Conservation (phyloP, 2,888 invertebrate species). For the Caradrina kadenii region DNA sequence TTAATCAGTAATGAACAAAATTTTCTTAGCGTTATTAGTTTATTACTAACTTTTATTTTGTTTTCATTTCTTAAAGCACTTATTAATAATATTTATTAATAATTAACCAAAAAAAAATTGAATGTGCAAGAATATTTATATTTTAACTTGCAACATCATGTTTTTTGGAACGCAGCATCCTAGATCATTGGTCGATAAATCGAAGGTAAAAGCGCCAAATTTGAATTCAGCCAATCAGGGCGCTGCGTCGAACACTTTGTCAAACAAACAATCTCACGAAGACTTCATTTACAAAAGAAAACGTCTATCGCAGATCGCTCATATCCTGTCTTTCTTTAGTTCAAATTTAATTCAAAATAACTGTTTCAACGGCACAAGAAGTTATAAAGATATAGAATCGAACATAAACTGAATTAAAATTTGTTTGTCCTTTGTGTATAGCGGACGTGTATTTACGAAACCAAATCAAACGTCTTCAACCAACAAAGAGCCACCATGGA, state of each 20-base stretch:
- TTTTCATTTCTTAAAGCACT: neutral
- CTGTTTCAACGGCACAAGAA: constrained; percentile 78
- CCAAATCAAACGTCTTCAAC: constrained; percentile 51
- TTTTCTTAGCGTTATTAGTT: neutral
- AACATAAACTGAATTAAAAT: constrained; percentile 67
- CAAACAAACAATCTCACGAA: constrained; percentile 68
- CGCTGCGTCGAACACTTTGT: constrained; percentile 74
- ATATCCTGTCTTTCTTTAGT: constrained; percentile 75
- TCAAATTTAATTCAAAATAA: constrained; percentile 76
- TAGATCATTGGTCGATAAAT: constrained; percentile 77
- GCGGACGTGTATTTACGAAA: constrained; percentile 70
- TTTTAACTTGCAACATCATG: constrained; percentile 36
- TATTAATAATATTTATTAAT: neutral
- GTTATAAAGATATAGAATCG: constrained; percentile 70
- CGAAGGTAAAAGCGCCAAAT: constrained; percentile 77
- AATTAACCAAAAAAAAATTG: neutral
- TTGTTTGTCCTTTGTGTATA: constrained; percentile 68
- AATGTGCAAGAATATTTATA: neutral
- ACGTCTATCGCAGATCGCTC: constrained; percentile 70
- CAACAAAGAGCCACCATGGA: constrained; percentile 77
- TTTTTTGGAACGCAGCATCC: constrained; percentile 67
- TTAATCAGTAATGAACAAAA: neutral
- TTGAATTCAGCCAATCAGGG: constrained; percentile 82
- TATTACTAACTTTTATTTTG: neutral
- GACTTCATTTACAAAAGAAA: constrained; percentile 69